phyloP scores from a whole-genome alignment of 2,797 vertebrate species.

The Rhinoraja longicauda region DNA sequence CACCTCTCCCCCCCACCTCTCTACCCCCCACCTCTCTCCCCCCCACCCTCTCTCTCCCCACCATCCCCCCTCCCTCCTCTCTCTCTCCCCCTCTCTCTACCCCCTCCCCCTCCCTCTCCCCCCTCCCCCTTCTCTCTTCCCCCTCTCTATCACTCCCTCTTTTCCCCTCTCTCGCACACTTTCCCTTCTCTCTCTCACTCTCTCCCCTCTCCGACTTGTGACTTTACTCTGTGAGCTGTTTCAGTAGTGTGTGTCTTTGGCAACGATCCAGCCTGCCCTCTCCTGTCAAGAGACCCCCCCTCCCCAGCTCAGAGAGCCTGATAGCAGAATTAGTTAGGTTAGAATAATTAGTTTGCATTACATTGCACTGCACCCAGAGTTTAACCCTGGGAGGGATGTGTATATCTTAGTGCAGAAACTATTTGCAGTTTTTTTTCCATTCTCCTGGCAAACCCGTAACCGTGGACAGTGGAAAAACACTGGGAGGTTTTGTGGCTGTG shows the following conservation, averaged over 20 bases:
- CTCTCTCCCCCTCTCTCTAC: too few relatives aligned
- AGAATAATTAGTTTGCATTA: slow-evolving; percentile 14
- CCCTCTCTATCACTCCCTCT: too few relatives aligned
- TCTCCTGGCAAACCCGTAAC: not conserved
- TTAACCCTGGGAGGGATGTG: not conserved
- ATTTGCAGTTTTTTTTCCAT: not conserved
- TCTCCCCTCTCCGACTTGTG: too few relatives aligned
- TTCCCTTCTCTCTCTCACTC: too few relatives aligned
- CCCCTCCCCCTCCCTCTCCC: too few relatives aligned
- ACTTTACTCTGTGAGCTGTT: slow-evolving; percentile 1
- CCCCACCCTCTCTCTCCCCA: too few relatives aligned
- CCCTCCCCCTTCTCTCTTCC: too few relatives aligned
- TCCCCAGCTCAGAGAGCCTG: not conserved
- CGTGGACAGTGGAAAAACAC: not conserved
- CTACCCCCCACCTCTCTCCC: too few relatives aligned
- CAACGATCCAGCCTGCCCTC: not conserved
- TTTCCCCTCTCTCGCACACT: too few relatives aligned
- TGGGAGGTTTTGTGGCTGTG: not conserved
- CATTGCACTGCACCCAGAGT: too few relatives aligned
- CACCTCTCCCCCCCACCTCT: too few relatives aligned
- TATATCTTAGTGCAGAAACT: not conserved
- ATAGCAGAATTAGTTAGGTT: not conserved
- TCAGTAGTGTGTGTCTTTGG: not conserved
- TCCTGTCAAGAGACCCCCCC: not conserved
- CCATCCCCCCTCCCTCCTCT: too few relatives aligned